Evolutionary conservation across 2,113 vertebrate species (phyloP).

Genomic region (Pyrgilauda ruficollis): DNA sequence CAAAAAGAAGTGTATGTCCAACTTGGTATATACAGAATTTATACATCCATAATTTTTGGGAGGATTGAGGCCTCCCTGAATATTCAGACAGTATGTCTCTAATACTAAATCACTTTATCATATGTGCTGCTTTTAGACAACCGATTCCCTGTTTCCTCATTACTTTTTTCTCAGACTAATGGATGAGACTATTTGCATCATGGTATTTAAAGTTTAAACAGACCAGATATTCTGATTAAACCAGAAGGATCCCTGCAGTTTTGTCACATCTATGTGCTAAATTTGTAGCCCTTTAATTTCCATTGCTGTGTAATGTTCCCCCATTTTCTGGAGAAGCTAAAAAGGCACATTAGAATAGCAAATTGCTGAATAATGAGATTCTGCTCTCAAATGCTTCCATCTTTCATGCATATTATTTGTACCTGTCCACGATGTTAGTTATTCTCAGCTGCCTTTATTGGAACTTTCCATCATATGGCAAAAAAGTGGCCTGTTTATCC

Average conservation of each 20-base stretch:
- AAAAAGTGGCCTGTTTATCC: neutral
- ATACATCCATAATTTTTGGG: neutral
- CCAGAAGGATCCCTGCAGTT: neutral
- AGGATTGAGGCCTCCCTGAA: neutral
- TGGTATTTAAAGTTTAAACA: neutral
- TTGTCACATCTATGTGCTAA: neutral
- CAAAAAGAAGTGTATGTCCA: neutral
- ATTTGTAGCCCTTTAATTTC: neutral
- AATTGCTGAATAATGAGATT: neutral
- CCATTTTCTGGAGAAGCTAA: neutral
- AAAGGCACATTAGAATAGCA: neutral
- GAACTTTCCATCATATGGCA: neutral
- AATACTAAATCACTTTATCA: constrained; percentile 28
- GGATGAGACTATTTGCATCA: neutral
- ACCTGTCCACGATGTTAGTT: neutral
- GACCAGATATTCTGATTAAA: neutral
- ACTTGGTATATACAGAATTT: neutral
- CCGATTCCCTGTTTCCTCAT: neutral
- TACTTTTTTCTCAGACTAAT: neutral
- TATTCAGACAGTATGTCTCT: neutral
- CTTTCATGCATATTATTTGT: neutral
- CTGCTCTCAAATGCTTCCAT: neutral
- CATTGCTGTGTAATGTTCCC: neutral
- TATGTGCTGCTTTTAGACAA: neutral
- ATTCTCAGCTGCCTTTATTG: constrained; percentile 17